Conservation (phyloP, 2,797 vertebrate species). For the Acomys russatus region DNA sequence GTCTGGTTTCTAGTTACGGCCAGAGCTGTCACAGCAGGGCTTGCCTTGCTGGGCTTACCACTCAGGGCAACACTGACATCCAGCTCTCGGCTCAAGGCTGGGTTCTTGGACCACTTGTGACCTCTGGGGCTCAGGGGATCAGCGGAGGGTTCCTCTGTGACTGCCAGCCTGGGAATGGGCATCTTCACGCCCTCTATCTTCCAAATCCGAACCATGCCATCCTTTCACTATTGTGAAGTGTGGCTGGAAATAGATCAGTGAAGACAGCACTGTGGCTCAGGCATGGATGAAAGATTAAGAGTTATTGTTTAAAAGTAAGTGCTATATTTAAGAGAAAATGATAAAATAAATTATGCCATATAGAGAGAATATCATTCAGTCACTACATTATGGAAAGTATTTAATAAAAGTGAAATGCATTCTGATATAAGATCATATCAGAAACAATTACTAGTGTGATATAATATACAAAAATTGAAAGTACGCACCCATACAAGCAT, state of each 20-base stretch:
- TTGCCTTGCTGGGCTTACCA: conserved; percentile 89
- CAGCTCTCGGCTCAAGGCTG: conserved; percentile 93
- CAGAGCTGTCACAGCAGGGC: conserved; percentile 93
- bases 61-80: conserved; percentile 88
- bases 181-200: too few species aligned
- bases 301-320: conserved; percentile 50
- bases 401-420: conserved; percentile 45
- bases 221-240: neutral
- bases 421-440: neutral
- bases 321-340: neutral
- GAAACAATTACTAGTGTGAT: conserved; percentile 11
- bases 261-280: neutral
- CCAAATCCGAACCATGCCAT: too few species aligned
- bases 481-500: neutral
- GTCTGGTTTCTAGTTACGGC: conserved; percentile 94
- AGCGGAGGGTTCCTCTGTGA: too few species aligned
- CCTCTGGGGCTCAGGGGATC: conserved; percentile 74
- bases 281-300: neutral
- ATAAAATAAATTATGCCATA: neutral
- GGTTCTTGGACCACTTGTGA: conserved; percentile 90
- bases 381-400: conserved; percentile 26
- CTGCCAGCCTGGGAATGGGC: too few species aligned
- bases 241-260: neutral
- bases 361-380: neutral
- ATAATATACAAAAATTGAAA: conserved; percentile 29